These are phyloP conservation scores for Pycnonotus jocosus DNA, from an alignment of 2,113 vertebrate species.

Conservation along the genomic window DNA sequence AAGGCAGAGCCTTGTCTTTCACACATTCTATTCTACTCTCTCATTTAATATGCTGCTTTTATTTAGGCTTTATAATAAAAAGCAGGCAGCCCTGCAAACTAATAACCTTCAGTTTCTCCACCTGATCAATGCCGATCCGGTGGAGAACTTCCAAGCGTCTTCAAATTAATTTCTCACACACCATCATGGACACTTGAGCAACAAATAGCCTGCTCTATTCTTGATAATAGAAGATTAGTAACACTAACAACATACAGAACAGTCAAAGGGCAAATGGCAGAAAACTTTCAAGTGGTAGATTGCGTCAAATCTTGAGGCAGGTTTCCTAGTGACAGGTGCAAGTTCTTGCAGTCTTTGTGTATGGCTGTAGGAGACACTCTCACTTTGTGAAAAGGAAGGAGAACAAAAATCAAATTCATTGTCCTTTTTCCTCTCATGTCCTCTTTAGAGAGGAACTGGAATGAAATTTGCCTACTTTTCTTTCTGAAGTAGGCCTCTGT, in stretches of 20 bases:
- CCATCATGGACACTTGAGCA: slow-evolving; percentile 57
- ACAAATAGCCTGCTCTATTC: slow-evolving; percentile 61
- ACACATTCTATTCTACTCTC: background rate
- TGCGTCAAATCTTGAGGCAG: background rate
- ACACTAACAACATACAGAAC: slow-evolving; percentile 41
- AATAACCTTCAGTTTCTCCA: slow-evolving; percentile 19
- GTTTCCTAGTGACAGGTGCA: background rate
- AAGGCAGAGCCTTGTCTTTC: background rate
- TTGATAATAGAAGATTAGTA: slow-evolving; percentile 54
- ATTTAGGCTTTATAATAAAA: slow-evolving; percentile 23
- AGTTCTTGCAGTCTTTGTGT: background rate
- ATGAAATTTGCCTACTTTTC: slow-evolving; percentile 9
- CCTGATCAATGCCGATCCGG: background rate
- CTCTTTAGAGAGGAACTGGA: background rate
- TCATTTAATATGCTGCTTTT: background rate
- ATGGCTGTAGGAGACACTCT: background rate
- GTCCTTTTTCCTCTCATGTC: background rate
- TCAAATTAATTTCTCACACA: slow-evolving; percentile 60
- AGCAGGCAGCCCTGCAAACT: background rate
- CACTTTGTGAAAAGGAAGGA: slow-evolving; percentile 1
- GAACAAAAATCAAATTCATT: slow-evolving; percentile 40
- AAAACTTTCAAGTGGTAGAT: slow-evolving; percentile 34
- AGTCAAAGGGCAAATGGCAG: slow-evolving; percentile 20
- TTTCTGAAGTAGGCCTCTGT: background rate
- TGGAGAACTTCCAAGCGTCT: slow-evolving; percentile 23